phyloP scores from a whole-genome alignment of 1,140 invertebrate genomes.

The Schlechtendalia chinensis region DNA sequence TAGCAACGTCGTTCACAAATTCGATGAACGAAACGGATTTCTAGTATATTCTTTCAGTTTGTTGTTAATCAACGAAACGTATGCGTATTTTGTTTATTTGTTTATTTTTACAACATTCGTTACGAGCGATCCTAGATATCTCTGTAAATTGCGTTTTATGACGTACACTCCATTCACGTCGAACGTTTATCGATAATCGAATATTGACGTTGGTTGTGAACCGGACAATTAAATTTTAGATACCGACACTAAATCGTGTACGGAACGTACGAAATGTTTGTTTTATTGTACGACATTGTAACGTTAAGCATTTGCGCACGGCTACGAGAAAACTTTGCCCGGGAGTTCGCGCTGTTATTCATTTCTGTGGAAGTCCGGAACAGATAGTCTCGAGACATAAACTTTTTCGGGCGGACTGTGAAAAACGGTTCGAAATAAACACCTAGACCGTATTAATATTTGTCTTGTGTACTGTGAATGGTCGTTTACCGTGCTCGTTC shows the following conservation, averaged over 20 bases:
- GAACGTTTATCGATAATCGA: background rate
- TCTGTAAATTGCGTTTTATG: too few species aligned
- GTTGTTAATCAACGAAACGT: too few species aligned
- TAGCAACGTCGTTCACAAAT: too few species aligned
- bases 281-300: background rate
- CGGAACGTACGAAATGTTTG: too few species aligned
- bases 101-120: too few species aligned
- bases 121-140: too few species aligned
- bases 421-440: background rate
- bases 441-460: conserved; percentile 16
- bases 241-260: background rate
- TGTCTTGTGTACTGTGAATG: background rate
- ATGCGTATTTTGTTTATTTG: too few species aligned
- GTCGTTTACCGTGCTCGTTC: background rate
- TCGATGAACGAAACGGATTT: too few species aligned
- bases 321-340: background rate
- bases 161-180: background rate
- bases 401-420: background rate
- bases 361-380: background rate
- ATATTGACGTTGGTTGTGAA: background rate
- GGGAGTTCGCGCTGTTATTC: background rate
- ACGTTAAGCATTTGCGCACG: background rate
- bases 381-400: background rate
- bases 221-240: background rate
- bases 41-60: too few species aligned